Conservation (phyloP, 2,888 invertebrate species). For the Phragmatobia fuliginosa region DNA sequence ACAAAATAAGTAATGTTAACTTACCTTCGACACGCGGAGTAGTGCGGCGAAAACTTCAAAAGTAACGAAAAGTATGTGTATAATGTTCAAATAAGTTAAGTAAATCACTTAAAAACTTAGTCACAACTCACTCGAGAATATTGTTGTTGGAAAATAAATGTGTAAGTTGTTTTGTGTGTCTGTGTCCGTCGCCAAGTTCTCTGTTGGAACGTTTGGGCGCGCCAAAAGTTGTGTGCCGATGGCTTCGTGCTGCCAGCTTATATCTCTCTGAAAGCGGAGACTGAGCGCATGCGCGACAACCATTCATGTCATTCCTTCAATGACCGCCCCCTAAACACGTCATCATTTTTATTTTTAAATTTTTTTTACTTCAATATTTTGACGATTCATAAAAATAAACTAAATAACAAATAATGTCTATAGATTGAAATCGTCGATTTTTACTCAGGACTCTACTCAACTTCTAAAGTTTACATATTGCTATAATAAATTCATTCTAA, state of each 20-base stretch:
- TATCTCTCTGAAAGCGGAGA: constrained; percentile 70
- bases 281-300: constrained; percentile 73
- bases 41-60: constrained; percentile 68
- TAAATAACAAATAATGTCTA: too few relatives aligned
- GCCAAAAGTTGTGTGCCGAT: constrained; percentile 81
- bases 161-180: constrained; percentile 50
- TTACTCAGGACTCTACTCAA: neutral
- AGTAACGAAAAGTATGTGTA: constrained; percentile 65
- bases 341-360: constrained; percentile 56
- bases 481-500: too few relatives aligned
- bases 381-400: neutral
- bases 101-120: constrained; percentile 63
- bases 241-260: constrained; percentile 76
- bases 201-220: constrained; percentile 78
- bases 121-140: constrained; percentile 63
- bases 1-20: constrained; percentile 31
- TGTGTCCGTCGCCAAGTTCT: constrained; percentile 66
- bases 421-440: too few relatives aligned
- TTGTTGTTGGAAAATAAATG: constrained; percentile 50
- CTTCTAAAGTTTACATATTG: neutral
- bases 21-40: constrained; percentile 50
- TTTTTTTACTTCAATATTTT: neutral
- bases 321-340: constrained; percentile 78
- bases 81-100: constrained; percentile 49
- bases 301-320: constrained; percentile 82